These are phyloP conservation scores for Sebastiscus albofasciatus DNA, from an alignment of 2,797 vertebrate genomes.

Conservation along the genomic window DNA sequence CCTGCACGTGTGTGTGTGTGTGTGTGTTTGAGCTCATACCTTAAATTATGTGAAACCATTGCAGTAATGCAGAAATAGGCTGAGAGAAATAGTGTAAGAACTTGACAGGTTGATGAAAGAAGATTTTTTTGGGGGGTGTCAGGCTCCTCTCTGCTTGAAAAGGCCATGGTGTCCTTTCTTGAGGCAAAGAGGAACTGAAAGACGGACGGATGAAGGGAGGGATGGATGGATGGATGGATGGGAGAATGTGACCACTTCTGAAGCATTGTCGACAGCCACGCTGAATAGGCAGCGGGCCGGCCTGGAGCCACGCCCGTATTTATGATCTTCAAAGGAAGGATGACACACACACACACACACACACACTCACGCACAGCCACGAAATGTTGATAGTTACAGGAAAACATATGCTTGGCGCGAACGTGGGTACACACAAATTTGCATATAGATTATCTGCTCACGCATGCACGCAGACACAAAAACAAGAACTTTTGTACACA, in stretches of 20 bases:
- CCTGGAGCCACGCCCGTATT: constrained; percentile 80
- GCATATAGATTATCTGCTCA: constrained; percentile 37
- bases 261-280: constrained; percentile 84
- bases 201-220: constrained; percentile 69
- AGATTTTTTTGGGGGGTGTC: constrained; percentile 6
- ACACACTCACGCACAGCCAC: constrained; percentile 43
- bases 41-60: constrained; percentile 38
- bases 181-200: constrained; percentile 54
- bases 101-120: constrained; percentile 47
- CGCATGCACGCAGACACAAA: not conserved
- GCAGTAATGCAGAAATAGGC: constrained; percentile 18
- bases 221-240: constrained; percentile 71
- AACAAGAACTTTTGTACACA: not conserved
- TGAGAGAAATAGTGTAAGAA: constrained; percentile 28
- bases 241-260: constrained; percentile 85
- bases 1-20: constrained; percentile 12
- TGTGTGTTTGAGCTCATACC: constrained; percentile 31
- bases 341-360: constrained; percentile 65
- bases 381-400: constrained; percentile 70
- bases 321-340: constrained; percentile 82
- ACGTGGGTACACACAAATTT: constrained; percentile 46
- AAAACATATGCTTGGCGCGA: constrained; percentile 65
- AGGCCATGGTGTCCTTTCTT: constrained; percentile 70
- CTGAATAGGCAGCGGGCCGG: constrained; percentile 80
- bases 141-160: constrained; percentile 52